A percentile compares a stretch with the other conserved stretches of the same genome.
These are phyloP conservation scores for Ephialtes manifestator DNA, from an alignment of 2,888 invertebrate species.

Conservation along the genomic window DNA sequence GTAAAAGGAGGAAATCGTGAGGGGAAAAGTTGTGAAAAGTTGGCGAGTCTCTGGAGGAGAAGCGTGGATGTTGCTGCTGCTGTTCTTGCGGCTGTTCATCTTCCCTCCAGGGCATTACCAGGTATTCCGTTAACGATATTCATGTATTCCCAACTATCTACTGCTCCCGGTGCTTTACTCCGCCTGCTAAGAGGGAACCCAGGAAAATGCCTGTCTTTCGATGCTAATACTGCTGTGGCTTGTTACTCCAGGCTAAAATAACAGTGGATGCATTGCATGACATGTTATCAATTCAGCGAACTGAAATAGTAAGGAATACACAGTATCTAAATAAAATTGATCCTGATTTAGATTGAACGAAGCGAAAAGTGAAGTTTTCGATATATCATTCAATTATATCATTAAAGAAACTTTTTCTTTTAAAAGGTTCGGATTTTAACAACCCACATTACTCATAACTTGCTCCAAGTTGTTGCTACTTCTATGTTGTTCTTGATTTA, in stretches of 20 bases:
- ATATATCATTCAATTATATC: background rate
- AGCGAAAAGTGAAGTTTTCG: background rate
- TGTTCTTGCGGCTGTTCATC: constrained; percentile 9
- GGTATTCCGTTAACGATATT: constrained; percentile 57
- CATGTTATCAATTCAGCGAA: background rate
- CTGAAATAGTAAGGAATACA: background rate
- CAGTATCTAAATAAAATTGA: background rate
- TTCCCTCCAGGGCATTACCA: constrained; percentile 38
- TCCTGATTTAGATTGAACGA: background rate
- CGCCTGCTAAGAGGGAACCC: background rate
- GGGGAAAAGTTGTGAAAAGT: constrained; percentile 31
- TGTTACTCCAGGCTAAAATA: constrained; percentile 15
- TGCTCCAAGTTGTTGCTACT: background rate
- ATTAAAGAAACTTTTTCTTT: background rate
- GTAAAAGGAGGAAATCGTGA: background rate
- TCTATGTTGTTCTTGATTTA: background rate
- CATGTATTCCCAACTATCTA: constrained; percentile 52
- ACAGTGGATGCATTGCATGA: constrained; percentile 9
- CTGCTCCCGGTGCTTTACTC: constrained; percentile 9
- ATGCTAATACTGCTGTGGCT: constrained; percentile 25
- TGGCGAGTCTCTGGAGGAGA: constrained; percentile 17
- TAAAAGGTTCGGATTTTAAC: background rate
- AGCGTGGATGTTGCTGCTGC: constrained; percentile 14
- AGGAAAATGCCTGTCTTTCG: constrained; percentile 37
- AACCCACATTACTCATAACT: too few species aligned